Base-by-base conservation (phyloP, 2,113 vertebrate species). In the Thinocorus orbignyianus region DNA sequence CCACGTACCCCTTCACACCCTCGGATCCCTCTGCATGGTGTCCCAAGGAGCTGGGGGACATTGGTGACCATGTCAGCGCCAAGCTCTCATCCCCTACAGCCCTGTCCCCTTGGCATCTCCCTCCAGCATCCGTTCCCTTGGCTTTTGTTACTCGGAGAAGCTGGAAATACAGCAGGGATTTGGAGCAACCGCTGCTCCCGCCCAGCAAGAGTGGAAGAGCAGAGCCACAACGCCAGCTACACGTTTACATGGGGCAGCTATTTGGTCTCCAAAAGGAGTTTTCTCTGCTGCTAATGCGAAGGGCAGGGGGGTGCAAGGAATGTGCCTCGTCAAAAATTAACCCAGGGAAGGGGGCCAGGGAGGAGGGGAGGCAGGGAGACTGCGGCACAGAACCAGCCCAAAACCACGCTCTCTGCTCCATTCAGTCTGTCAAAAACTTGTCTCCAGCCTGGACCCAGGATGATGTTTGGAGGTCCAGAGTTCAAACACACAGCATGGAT, bases 271-370 rank as follows among this genome's bases (percentile, higher is more conserved):
- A 66, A 57, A 91, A 73, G 31, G 58, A 51, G 57, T 13, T 74
- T 41, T 61, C 54, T 55, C 23, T 11, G 60, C 39, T 2, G 0
- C 23, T 35, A 65, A 91, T 30, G 30, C 30, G n/a, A 86, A 89
- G 81, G 73, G 90, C 82, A 81, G 60, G 81, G 4, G 10, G 72
- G 55, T 65, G 70, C 52, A 46, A 57, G 80, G 70, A 92, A 92
- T 54, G 69, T 12, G 28, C 55, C 81, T 86, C 2, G 60, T 92
- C 86, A 97, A 95, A 96, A 92, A 95, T 94, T 96, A 96, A 96
- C 87, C 69, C 72, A 33, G 64, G 89, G 20, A 57, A 72, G 3
- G 13, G 30, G 80, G 61, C 33, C 7, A 7, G 58, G 73, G 68
- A 65, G 73, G 68, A 65, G 46, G 48, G 79, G 58, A 81, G n/a